phyloP scores from a whole-genome alignment of 2,888 invertebrate genomes.

The Myopa testacea region DNA sequence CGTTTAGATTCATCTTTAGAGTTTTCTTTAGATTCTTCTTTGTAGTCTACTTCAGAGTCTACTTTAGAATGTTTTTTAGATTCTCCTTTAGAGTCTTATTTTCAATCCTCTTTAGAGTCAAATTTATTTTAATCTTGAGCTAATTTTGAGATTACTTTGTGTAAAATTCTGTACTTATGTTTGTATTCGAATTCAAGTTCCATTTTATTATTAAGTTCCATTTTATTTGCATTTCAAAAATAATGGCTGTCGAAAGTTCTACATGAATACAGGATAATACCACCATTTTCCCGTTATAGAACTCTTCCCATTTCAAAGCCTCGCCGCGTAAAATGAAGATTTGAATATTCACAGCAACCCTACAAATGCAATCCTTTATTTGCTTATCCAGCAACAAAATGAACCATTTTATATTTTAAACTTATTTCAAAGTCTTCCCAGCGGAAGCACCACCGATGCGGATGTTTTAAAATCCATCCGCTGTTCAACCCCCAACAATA shows the following conservation, averaged over 20 bases:
- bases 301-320: neutral
- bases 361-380: neutral
- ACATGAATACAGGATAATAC: neutral
- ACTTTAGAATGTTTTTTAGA: no score
- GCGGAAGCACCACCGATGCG: neutral
- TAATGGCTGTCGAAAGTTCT: conserved; percentile 7
- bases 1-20: no score
- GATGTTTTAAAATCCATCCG: neutral
- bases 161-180: no score
- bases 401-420: conserved; percentile 26
- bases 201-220: neutral
- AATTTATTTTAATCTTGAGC: no score
- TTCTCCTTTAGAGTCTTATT: no score
- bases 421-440: conserved; percentile 8
- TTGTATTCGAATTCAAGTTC: no score
- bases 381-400: neutral
- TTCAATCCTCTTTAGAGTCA: no score
- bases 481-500: neutral
- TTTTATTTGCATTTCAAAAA: neutral
- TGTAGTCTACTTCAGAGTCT: no score
- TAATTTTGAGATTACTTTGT: no score
- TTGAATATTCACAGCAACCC: conserved; percentile 26
- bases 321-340: neutral
- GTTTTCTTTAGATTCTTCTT: no score
- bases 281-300: neutral